Conservation (phyloP, 2,888 invertebrate genomes). For the Leptopterna dolabrata region DNA sequence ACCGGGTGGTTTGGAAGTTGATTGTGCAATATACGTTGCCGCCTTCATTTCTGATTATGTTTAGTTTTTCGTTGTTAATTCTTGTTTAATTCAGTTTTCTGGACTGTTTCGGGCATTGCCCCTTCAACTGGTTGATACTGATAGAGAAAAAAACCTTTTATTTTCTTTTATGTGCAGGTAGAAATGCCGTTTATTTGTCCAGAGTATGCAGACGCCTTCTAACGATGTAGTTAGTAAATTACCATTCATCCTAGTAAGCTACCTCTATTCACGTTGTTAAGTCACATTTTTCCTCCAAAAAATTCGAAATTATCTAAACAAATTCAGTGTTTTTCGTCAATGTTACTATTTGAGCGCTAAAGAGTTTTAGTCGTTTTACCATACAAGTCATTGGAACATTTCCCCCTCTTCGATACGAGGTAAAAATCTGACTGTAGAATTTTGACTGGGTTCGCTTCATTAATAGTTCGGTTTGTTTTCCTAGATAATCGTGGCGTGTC, state of each 20-base stretch:
- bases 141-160: constrained; percentile 2
- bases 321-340: neutral
- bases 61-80: neutral
- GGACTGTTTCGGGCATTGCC: neutral
- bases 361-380: neutral
- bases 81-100: constrained; percentile 3
- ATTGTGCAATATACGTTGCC: constrained; percentile 22
- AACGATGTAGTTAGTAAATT: constrained; percentile 41
- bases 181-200: constrained; percentile 35
- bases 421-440: neutral
- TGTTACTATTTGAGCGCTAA: neutral
- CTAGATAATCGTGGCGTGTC: constrained; percentile 28
- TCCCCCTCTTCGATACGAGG: constrained; percentile 7
- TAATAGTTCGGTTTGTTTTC: neutral
- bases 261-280: neutral
- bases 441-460: neutral
- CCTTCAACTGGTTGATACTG: neutral
- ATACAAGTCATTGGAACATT: neutral
- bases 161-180: constrained; percentile 44
- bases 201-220: constrained; percentile 36
- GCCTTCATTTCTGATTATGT: neutral
- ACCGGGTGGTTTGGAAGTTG: neutral
- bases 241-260: constrained; percentile 5
- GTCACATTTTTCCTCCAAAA: neutral
- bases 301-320: neutral